These are phyloP conservation scores for Uromys caudimaculatus DNA, from an alignment of 2,797 vertebrate species.

Conservation along the genomic window DNA sequence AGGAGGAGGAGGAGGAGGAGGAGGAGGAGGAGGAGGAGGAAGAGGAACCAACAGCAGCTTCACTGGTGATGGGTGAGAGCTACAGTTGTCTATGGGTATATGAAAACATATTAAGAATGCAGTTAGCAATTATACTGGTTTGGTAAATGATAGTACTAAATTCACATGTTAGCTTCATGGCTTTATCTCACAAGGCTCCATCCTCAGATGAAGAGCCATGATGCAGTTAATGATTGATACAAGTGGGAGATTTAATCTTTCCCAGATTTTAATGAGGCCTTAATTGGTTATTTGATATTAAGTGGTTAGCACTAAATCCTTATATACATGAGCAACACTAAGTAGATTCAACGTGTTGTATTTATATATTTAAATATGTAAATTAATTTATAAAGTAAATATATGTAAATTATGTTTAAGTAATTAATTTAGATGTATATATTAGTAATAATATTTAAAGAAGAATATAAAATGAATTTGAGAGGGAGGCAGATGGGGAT, in stretches of 20 bases:
- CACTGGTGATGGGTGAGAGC: background rate
- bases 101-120: background rate
- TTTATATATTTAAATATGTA: background rate
- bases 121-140: background rate
- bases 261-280: background rate
- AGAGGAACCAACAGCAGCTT: background rate
- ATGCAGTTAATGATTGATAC: background rate
- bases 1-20: too few species aligned
- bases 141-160: background rate
- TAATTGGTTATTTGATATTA: background rate
- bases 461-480: background rate
- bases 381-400: background rate
- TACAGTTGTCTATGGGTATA: background rate
- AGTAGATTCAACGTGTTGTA: background rate
- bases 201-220: background rate
- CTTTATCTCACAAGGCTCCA: background rate
- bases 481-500: background rate
- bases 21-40: too few species aligned
- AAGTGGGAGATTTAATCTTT: background rate
- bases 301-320: too few species aligned
- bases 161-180: background rate
- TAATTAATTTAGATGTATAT: background rate
- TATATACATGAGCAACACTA: background rate
- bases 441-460: background rate
- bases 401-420: background rate